A percentile compares a stretch with the other conserved stretches of the same genome.
Evolutionary conservation across 2,113 vertebrate genomes (phyloP).

Genomic region (Neolamprologus kungweensis): DNA sequence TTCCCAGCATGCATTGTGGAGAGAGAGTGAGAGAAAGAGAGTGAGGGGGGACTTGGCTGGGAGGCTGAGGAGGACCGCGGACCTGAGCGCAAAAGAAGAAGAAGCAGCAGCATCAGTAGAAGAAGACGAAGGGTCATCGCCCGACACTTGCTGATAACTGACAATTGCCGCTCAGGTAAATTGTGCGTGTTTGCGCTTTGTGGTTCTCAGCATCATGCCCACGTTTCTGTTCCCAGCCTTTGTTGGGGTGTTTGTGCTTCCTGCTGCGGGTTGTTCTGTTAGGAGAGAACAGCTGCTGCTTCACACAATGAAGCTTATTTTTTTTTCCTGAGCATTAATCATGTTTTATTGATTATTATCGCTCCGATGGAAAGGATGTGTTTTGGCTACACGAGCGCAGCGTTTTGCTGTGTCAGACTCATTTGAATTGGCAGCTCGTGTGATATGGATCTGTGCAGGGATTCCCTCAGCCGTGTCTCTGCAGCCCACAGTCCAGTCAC

Average conservation of each 20-base stretch:
- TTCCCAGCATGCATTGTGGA: constrained; percentile 71
- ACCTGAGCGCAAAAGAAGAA: constrained; percentile 37
- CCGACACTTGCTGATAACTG: background rate
- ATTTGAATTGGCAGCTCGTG: background rate
- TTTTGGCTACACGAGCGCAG: background rate
- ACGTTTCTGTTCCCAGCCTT: background rate
- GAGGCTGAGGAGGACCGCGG: constrained; percentile 36
- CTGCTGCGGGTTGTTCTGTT: background rate
- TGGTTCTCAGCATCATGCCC: background rate
- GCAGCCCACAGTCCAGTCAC: constrained; percentile 19
- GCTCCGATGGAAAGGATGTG: background rate
- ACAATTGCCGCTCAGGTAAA: constrained; percentile 43
- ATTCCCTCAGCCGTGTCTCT: constrained; percentile 37
- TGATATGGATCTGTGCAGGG: constrained; percentile 10
- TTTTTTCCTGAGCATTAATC: background rate
- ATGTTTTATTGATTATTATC: background rate
- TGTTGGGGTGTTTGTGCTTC: background rate
- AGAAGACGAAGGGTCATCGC: background rate
- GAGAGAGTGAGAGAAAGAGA: background rate
- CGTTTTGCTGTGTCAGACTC: background rate
- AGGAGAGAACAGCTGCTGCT: background rate
- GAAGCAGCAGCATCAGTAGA: background rate
- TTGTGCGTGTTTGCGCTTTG: background rate
- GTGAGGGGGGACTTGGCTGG: background rate
- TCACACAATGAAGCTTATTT: background rate